Evolutionary conservation across 2,888 invertebrate species (phyloP), one percentile per base, ranked within the genome.

Genomic region (Dicyrtoma fusca): DNA sequence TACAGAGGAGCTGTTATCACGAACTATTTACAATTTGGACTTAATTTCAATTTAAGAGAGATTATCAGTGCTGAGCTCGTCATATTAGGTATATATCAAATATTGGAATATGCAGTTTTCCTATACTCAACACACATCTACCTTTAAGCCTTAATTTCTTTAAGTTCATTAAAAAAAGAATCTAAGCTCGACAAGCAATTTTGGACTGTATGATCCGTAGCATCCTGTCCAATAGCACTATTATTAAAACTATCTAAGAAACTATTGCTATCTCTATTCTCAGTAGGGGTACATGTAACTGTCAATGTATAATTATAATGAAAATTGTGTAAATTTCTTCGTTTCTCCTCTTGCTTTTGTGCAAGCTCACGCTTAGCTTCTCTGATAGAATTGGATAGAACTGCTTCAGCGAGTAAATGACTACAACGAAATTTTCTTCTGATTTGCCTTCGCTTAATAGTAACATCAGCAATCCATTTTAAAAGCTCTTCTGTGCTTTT

Each of bases 401-500:
- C 61, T 19, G 79, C 78, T 69, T 79, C 79, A 21, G 76, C 78
- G 11, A 77, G 68, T n/a, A 79, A 73, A 70, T 79, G 75, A 45
- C 78, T 76, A 70, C 78, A 79, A 14, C 75, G 77, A 45, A 68
- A 66, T 42, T 72, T 71, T 51, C 71, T 75, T 47, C 79, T 76
- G 66, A 77, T 76, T 63, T 78, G 75, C 65, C 77, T 78, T 74
- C 79, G 78, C 70, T 79, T 79, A 61, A 76, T 74, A 14, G 76
- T 75, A 45, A 76, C 75, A 70, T 77, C 75, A 26, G 77, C 75
- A 65, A 79, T 79, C 76, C 75, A 77, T 70, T 75, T 78, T 59
- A 77, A 73, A 10, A 79, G 66, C 45, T 73, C 74, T 3, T 75
- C 69, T 10, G 77, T 77, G 34, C 44, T 68, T 44, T 66, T 59